Percentiles rank a stretch among this genome's conserved stretches.
Evolutionary conservation across 2,113 vertebrate species (phyloP).

Genomic region (Microcebus murinus): DNA sequence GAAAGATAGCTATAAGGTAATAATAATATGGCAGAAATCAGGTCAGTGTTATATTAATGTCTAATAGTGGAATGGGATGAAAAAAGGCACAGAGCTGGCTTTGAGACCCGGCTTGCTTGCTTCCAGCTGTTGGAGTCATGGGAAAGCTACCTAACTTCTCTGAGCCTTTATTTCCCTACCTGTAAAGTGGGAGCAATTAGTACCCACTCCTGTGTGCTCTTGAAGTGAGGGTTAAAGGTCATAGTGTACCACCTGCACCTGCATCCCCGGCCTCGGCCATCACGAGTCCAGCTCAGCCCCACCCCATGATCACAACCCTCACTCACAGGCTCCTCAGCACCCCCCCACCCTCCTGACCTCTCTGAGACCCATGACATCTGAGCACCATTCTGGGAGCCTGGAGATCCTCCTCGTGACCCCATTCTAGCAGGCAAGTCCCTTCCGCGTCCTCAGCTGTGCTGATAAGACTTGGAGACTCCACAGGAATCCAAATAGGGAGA

Average conservation of each 20-base stretch:
- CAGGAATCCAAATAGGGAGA: slow-evolving; percentile 44
- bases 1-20: neutral
- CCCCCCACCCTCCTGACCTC: neutral
- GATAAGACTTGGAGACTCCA: slow-evolving; percentile 42
- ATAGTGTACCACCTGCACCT: neutral
- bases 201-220: neutral
- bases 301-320: neutral
- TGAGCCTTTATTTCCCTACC: neutral
- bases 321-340: neutral
- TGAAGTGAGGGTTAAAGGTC: neutral
- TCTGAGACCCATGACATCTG: neutral
- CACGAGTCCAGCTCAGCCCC: neutral
- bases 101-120: neutral
- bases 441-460: neutral
- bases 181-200: neutral
- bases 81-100: neutral
- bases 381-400: neutral
- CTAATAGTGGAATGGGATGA: neutral
- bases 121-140: neutral
- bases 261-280: neutral
- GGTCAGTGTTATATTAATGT: neutral
- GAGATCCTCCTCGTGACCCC: neutral
- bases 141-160: neutral
- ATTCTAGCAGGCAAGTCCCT: neutral
- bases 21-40: neutral